A percentile compares a stretch with the other conserved stretches of the same genome.
Evolutionary conservation across 1,140 invertebrate species (phyloP).

Genomic region (Atta cephalotes): DNA sequence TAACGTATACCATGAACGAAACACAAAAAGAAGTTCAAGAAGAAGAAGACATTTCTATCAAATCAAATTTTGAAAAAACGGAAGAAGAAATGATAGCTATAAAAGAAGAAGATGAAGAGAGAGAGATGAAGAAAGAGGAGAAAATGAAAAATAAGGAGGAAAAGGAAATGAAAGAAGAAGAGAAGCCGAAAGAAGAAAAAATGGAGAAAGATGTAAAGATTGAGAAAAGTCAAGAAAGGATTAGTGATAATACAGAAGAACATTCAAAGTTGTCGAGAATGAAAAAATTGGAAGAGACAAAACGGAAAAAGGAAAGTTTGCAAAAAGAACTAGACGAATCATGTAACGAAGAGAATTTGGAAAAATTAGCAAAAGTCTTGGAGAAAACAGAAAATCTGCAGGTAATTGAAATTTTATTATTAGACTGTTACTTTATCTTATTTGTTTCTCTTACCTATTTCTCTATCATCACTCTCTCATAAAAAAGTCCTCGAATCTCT

Average conservation of each 20-base stretch:
- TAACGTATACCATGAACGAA: not conserved
- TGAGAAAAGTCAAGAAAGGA: slow-evolving; percentile 28
- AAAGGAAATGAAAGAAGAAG: not conserved
- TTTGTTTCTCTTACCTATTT: not conserved
- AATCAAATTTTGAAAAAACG: not conserved
- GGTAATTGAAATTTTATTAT: not conserved
- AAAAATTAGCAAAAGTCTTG: slow-evolving; percentile 75
- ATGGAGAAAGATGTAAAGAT: not conserved
- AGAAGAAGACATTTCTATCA: slow-evolving; percentile 8
- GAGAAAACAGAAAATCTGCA: slow-evolving; percentile 73
- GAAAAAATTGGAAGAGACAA: slow-evolving; percentile 77
- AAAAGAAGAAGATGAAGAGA: slow-evolving; percentile 7
- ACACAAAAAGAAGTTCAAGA: not conserved
- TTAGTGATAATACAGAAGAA: slow-evolving; percentile 68
- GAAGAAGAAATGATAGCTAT: not conserved
- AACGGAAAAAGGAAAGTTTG: slow-evolving; percentile 71
- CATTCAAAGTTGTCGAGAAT: slow-evolving; percentile 72
- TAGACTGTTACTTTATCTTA: not conserved
- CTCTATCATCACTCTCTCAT: not conserved
- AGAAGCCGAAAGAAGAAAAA: not conserved
- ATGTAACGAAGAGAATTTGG: slow-evolving; percentile 72
- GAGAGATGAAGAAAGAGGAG: not conserved
- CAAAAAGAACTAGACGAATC: slow-evolving; percentile 73
- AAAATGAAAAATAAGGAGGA: not conserved
- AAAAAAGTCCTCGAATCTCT: not conserved